Evolutionary conservation across 2,797 vertebrate species (phyloP).

Genomic region (Galago senegalensis): DNA sequence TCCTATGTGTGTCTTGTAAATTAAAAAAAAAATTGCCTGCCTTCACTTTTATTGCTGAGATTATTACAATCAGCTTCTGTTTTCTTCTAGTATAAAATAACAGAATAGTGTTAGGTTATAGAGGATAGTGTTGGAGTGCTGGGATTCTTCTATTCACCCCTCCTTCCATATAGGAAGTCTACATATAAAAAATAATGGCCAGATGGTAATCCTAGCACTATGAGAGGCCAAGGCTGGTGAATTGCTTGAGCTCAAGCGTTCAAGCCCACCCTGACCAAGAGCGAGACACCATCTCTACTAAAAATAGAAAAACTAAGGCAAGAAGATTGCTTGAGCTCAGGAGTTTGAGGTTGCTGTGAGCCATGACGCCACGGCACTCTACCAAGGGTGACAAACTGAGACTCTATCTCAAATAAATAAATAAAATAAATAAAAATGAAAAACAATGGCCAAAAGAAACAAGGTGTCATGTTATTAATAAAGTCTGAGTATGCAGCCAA

Average conservation of each 20-base stretch:
- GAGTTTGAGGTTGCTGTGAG: too few relatives aligned
- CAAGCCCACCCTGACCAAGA: too few relatives aligned
- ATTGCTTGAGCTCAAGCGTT: too few relatives aligned
- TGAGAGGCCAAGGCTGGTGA: too few relatives aligned
- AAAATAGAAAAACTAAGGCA: too few relatives aligned
- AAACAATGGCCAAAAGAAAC: neutral
- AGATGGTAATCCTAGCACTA: too few relatives aligned
- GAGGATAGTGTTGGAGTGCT: neutral
- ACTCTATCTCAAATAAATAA: too few relatives aligned
- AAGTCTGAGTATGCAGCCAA: neutral
- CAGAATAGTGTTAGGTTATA: neutral
- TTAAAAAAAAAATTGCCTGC: neutral
- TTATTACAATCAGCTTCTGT: constrained; percentile 43
- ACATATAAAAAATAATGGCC: neutral
- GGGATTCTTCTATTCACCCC: neutral
- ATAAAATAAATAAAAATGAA: neutral
- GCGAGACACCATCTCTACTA: too few relatives aligned
- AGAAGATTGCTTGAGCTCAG: too few relatives aligned
- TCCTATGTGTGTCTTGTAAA: neutral
- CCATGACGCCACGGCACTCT: too few relatives aligned
- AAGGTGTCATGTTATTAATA: neutral
- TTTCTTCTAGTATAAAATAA: neutral
- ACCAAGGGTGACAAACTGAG: too few relatives aligned
- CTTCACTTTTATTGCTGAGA: neutral
- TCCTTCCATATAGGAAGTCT: neutral